Evolutionary conservation across 1,140 invertebrate genomes (phyloP).

Genomic region (Scaptomyza pallida): DNA sequence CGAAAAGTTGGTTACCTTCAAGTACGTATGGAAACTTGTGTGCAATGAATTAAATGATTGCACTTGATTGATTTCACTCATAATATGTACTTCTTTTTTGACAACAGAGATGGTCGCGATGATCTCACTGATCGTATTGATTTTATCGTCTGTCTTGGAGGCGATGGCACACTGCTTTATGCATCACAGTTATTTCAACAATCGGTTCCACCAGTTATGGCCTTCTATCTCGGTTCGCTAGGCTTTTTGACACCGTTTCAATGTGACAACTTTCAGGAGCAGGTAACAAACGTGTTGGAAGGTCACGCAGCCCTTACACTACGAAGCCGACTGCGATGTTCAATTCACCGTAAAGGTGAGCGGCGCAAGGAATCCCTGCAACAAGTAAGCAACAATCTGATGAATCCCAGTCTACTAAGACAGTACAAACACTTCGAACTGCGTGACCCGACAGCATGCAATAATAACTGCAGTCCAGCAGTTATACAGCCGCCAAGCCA

Average conservation of each 20-base stretch:
- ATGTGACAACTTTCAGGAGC: conserved; percentile 96
- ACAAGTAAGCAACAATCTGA: conserved; percentile 29
- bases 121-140: conserved; percentile 97
- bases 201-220: conserved; percentile 99
- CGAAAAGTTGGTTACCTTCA: conserved; percentile 94
- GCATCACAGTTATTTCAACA: conserved; percentile 97
- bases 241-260: conserved; percentile 98
- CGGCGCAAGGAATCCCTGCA: conserved; percentile 71
- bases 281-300: conserved; percentile 96
- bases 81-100: not conserved
- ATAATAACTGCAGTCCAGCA: conserved; percentile 9
- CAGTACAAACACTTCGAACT: conserved; percentile 41
- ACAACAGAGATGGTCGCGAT: conserved; percentile 90
- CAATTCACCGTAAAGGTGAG: conserved; percentile 90
- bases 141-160: conserved; percentile 97
- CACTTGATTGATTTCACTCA: too few relatives aligned
- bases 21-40: conserved; percentile 53
- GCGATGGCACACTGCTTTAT: conserved; percentile 97
- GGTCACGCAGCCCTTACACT: conserved; percentile 95
- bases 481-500: conserved; percentile 25
- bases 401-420: conserved; percentile 42
- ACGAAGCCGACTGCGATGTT: conserved; percentile 93
- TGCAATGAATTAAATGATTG: not conserved
- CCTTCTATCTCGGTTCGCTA: conserved; percentile 97
- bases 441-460: conserved; percentile 26